Evolutionary conservation across 2,113 vertebrate species (phyloP).

Genomic region (Eulemur macaco): DNA sequence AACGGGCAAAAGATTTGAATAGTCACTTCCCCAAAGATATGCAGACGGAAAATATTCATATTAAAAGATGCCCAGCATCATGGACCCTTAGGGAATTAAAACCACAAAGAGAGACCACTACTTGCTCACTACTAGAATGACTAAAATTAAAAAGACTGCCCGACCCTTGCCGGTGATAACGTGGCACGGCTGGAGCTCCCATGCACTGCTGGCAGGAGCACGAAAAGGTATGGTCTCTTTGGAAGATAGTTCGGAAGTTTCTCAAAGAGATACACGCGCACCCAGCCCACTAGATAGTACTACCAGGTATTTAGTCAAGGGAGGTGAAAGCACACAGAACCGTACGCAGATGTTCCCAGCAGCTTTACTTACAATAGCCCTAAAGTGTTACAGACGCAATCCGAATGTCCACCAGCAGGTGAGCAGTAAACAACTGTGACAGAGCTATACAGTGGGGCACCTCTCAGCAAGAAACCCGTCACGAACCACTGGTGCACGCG

Average conservation of each 20-base stretch:
- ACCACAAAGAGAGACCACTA: neutral
- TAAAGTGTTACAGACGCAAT: neutral
- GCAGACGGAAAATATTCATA: neutral
- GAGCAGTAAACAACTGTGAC: neutral
- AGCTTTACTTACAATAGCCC: neutral
- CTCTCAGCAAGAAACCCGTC: neutral
- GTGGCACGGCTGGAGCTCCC: no score
- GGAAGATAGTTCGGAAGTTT: neutral
- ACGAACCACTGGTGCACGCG: fast-evolving
- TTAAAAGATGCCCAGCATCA: neutral
- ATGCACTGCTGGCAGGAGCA: neutral
- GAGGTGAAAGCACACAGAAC: neutral
- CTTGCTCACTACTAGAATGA: neutral
- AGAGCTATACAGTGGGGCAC: neutral
- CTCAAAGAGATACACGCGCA: neutral
- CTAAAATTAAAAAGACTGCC: neutral
- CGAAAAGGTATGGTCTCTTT: no score
- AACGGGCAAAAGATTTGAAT: neutral
- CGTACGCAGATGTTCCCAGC: neutral
- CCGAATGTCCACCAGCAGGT: neutral
- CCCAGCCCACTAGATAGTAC: no score
- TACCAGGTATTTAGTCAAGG: neutral
- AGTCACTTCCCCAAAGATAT: neutral
- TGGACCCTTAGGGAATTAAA: neutral
- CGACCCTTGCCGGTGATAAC: no score